Evolutionary conservation across 1,140 invertebrate genomes (phyloP).

Genomic region (Zophobas morio): DNA sequence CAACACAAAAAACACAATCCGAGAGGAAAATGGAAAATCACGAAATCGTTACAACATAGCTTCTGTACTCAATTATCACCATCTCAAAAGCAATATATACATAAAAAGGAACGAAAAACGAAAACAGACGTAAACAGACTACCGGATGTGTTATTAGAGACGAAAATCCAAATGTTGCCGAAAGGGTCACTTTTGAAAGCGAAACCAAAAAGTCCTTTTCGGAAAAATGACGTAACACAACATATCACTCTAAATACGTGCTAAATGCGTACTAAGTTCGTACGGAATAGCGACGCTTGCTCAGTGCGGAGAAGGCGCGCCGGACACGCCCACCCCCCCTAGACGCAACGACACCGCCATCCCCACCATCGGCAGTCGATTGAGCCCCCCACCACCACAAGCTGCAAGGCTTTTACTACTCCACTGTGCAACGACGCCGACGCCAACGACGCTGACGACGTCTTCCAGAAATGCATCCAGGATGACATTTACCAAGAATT

Average conservation of each 20-base stretch:
- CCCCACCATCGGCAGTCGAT: slow-evolving; percentile 56
- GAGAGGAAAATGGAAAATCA: slow-evolving; percentile 27
- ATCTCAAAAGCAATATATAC: slow-evolving; percentile 11
- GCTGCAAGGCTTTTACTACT: slow-evolving; percentile 18
- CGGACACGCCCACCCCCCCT: slow-evolving; percentile 57
- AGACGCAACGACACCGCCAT: slow-evolving; percentile 51
- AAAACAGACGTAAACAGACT: slow-evolving; percentile 48
- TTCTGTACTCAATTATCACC: slow-evolving; percentile 33
- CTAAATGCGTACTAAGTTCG: slow-evolving; percentile 67
- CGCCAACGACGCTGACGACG: slow-evolving; percentile 14
- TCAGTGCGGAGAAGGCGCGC: slow-evolving; percentile 55
- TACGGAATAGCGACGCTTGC: slow-evolving; percentile 58
- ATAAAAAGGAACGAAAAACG: slow-evolving; percentile 49
- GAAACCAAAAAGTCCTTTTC: slow-evolving; percentile 67
- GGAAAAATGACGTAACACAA: slow-evolving; percentile 68
- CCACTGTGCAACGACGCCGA: slow-evolving; percentile 18
- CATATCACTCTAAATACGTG: slow-evolving; percentile 68
- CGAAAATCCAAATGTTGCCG: slow-evolving; percentile 58
- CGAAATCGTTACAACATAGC: slow-evolving; percentile 54
- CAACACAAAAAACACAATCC: slow-evolving; percentile 44
- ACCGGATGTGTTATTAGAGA: slow-evolving; percentile 44
- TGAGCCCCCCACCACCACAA: slow-evolving; percentile 38
- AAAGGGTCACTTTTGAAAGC: slow-evolving; percentile 66
- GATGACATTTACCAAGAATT: not conserved
- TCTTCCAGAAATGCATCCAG: not conserved